A percentile compares a stretch with the other conserved stretches of the same genome.
Conservation (phyloP, 2,888 invertebrate species). For the Phytoseiulus persimilis region DNA sequence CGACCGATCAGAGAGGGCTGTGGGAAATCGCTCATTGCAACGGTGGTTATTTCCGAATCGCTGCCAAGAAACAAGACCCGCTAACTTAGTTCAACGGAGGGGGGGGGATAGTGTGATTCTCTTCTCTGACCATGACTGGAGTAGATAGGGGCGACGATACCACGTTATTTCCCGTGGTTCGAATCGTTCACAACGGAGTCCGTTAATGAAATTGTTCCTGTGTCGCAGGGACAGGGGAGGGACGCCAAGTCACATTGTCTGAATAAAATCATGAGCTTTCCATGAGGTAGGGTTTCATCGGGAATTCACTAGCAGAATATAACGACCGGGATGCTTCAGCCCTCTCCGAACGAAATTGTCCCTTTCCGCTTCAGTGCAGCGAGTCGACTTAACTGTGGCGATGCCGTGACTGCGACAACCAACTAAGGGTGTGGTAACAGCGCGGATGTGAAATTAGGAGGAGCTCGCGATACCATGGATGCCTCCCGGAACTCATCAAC, state of each 20-base stretch:
- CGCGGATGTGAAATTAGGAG: neutral
- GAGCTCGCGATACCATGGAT: neutral
- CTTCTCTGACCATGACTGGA: too few species aligned
- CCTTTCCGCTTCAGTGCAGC: neutral
- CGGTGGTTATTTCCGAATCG: too few species aligned
- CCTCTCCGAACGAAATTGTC: neutral
- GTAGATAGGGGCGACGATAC: neutral
- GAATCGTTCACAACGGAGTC: neutral
- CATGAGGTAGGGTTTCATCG: neutral
- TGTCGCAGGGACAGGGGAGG: neutral
- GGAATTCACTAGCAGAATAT: neutral
- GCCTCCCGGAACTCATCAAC: neutral
- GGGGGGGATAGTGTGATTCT: too few species aligned
- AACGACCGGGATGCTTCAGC: neutral
- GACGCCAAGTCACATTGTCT: neutral
- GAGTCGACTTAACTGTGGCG: neutral
- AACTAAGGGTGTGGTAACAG: neutral
- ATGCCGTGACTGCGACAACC: neutral
- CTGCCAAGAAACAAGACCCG: too few species aligned
- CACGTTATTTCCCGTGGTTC: neutral
- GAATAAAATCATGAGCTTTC: neutral
- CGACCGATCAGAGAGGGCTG: too few species aligned
- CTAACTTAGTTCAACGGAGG: too few species aligned
- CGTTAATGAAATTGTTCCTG: neutral
- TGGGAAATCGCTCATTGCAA: too few species aligned